Conservation (phyloP, 2,113 vertebrate species). For the Boleophthalmus pectinirostris region DNA sequence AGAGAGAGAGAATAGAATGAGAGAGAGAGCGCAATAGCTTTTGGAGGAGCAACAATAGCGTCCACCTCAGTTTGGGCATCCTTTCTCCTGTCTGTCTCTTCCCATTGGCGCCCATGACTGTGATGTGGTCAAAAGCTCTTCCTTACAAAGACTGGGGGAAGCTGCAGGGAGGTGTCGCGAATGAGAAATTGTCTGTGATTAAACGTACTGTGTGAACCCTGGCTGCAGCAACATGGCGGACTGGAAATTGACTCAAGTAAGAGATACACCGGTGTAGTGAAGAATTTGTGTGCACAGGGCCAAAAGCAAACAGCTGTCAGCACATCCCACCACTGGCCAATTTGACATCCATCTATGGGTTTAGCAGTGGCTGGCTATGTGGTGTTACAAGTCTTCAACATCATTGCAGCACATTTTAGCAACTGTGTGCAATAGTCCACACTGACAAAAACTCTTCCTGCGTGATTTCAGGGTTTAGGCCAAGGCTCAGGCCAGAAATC, state of each 20-base stretch:
- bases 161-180: slow-evolving; percentile 38
- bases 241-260: slow-evolving; percentile 15
- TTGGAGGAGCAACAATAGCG: slow-evolving; percentile 15
- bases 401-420: slow-evolving; percentile 72
- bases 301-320: slow-evolving; percentile 48
- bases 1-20: background rate
- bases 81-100: slow-evolving; percentile 74
- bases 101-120: slow-evolving; percentile 70
- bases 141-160: slow-evolving; percentile 61
- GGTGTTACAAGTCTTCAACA: slow-evolving; percentile 65
- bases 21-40: background rate
- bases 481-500: slow-evolving; percentile 29
- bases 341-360: slow-evolving; percentile 49
- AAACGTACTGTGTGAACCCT: slow-evolving; percentile 53
- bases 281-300: slow-evolving; percentile 14
- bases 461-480: slow-evolving; percentile 6
- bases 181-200: slow-evolving; percentile 32
- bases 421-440: slow-evolving; percentile 43
- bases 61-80: slow-evolving; percentile 36
- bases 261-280: background rate
- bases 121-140: slow-evolving; percentile 67
- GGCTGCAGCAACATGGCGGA: slow-evolving; percentile 5
- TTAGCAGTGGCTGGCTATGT: slow-evolving; percentile 61
- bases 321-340: slow-evolving; percentile 23
- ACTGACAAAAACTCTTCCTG: slow-evolving; percentile 30